Percentiles rank a stretch among this genome's conserved stretches.
Conservation (phyloP, 1,140 invertebrate genomes). For the Leptinotarsa texana region DNA sequence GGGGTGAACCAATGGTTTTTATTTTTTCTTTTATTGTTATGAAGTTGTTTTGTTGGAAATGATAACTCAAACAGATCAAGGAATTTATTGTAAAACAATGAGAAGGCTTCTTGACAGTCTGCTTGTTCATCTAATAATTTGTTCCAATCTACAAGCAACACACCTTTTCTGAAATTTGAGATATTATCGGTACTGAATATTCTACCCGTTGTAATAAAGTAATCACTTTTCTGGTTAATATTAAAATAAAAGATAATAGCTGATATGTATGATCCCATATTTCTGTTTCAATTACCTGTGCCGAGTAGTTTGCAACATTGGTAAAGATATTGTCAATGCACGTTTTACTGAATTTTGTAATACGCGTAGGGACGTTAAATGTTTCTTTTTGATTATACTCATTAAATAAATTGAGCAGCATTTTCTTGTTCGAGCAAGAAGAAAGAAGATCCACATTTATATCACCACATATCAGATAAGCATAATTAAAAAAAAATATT, state of each 20-base stretch:
- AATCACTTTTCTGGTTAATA: background rate
- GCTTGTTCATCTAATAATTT: constrained; percentile 7
- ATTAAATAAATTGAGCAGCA: background rate
- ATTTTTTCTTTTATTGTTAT: background rate
- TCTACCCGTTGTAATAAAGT: background rate
- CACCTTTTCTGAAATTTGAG: background rate
- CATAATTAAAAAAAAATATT: background rate
- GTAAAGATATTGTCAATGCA: constrained; percentile 10
- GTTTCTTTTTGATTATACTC: constrained; percentile 5
- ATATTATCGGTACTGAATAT: background rate
- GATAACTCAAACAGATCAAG: background rate
- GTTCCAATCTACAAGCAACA: constrained; percentile 1
- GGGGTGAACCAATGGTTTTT: constrained; percentile 8
- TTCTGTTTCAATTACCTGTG: background rate
- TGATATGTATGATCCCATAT: constrained; percentile 14
- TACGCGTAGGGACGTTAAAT: background rate
- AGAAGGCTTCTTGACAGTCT: constrained; percentile 2
- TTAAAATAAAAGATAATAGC: constrained; percentile 11
- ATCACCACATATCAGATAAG: constrained; percentile 14
- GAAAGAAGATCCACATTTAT: constrained; percentile 9
- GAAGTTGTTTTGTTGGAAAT: background rate
- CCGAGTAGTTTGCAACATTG: background rate
- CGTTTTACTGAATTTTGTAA: constrained; percentile 10
- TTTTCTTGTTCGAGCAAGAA: constrained; percentile 7
- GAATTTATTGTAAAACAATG: constrained; percentile 3